Percentiles rank a stretch among this genome's conserved stretches.
Evolutionary conservation across 1,140 invertebrate species (phyloP).

Genomic region (Antheraea mylitta): DNA sequence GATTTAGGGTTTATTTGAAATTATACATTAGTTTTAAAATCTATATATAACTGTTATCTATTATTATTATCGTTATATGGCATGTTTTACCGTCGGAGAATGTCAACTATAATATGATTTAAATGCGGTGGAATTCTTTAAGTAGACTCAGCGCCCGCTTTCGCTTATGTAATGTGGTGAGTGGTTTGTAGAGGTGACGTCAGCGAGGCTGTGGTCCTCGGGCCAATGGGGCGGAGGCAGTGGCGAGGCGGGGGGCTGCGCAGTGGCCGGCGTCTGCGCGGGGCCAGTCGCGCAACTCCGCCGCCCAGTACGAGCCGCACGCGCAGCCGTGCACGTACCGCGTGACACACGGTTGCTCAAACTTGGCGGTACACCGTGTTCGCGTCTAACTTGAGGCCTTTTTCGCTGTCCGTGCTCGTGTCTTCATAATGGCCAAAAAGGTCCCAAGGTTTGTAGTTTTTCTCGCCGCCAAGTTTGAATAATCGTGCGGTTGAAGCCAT

Average conservation of each 20-base stretch:
- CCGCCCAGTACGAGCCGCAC: conserved; percentile 53
- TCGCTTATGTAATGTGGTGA: conserved; percentile 21
- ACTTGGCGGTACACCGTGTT: conserved; percentile 25
- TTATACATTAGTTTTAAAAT: neutral
- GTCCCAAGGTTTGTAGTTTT: conserved; percentile 14
- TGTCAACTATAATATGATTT: neutral
- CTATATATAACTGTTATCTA: neutral
- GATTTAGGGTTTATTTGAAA: neutral
- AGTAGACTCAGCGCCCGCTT: conserved; percentile 10
- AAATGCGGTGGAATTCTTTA: neutral
- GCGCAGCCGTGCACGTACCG: conserved; percentile 38
- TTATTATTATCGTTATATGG: neutral
- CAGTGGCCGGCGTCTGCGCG: conserved; percentile 34
- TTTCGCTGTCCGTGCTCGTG: conserved; percentile 12
- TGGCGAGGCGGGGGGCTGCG: conserved; percentile 42
- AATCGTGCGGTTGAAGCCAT: conserved; percentile 24
- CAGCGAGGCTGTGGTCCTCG: conserved; percentile 24
- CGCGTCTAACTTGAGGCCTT: conserved; percentile 25
- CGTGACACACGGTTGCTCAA: conserved; percentile 36
- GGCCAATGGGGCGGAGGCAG: conserved; percentile 36
- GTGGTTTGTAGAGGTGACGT: conserved; percentile 44
- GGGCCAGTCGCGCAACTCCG: conserved; percentile 50
- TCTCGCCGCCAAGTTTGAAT: conserved; percentile 19
- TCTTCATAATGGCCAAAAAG: conserved; percentile 9
- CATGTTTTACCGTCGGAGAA: too few species aligned